Evolutionary conservation across 1,140 invertebrate genomes (phyloP).

Genomic region (Leptinotarsa texana): DNA sequence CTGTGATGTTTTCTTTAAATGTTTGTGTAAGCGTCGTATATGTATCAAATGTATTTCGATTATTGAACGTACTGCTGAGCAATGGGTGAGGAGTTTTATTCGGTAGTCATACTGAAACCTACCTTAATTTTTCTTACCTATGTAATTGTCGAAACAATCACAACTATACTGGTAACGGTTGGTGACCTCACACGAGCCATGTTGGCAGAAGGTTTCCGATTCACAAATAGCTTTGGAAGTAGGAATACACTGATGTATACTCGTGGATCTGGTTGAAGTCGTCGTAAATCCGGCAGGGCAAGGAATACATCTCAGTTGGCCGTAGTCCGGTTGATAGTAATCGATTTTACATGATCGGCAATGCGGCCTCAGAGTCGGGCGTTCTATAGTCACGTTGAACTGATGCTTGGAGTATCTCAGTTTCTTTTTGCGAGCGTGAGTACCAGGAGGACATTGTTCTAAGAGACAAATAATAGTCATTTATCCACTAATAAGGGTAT

Average conservation of each 20-base stretch:
- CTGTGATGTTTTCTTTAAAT: too few species aligned
- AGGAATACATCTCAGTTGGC: conserved; percentile 59
- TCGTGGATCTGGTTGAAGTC: conserved; percentile 54
- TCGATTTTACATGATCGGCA: conserved; percentile 67
- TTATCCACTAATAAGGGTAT: not conserved
- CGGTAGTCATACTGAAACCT: too few species aligned
- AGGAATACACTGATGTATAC: conserved; percentile 58
- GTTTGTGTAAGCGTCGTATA: too few species aligned
- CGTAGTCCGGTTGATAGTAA: conserved; percentile 65
- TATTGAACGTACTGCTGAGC: too few species aligned
- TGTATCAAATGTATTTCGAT: too few species aligned
- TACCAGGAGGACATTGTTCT: conserved; percentile 55
- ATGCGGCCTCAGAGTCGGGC: conserved; percentile 51
- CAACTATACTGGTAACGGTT: conserved; percentile 55
- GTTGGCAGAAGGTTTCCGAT: conserved; percentile 52
- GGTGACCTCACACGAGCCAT: conserved; percentile 53
- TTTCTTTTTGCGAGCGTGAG: conserved; percentile 47
- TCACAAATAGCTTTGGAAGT: conserved; percentile 54
- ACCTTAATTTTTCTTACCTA: conserved; percentile 44
- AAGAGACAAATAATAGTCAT: conserved; percentile 22
- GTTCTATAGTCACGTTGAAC: conserved; percentile 37
- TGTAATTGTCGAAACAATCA: conserved; percentile 53
- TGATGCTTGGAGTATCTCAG: conserved; percentile 40
- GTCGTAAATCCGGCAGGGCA: conserved; percentile 66
- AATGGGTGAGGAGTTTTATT: too few species aligned